Percentiles rank a stretch among this genome's conserved stretches.
phyloP scores from a whole-genome alignment of 2,113 vertebrate species.

The Vicugna pacos region DNA sequence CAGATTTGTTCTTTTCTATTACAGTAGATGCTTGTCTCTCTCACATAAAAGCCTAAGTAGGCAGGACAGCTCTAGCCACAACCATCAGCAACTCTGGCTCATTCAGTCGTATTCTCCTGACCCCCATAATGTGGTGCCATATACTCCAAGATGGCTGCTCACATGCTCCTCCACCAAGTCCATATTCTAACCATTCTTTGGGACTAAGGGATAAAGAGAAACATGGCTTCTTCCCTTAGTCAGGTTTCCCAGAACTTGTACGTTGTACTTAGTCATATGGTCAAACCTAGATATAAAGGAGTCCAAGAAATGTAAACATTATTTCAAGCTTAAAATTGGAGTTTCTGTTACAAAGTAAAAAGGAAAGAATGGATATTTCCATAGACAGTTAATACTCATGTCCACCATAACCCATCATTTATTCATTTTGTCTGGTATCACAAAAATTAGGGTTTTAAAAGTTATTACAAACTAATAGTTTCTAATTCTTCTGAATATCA shows the following conservation, averaged over 20 bases:
- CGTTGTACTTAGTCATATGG: not conserved
- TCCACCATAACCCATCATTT: not conserved
- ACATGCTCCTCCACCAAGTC: not conserved
- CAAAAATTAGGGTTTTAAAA: not conserved
- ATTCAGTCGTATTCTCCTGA: not conserved
- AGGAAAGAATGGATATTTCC: not conserved
- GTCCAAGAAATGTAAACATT: not conserved
- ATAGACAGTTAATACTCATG: not conserved
- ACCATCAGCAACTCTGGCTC: accelerated
- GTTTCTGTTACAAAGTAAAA: slow-evolving; percentile 1
- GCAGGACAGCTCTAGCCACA: not conserved
- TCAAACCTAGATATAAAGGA: not conserved
- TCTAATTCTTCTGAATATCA: not conserved
- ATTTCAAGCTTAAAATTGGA: not conserved
- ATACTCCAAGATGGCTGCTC: not conserved
- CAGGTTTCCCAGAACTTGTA: not conserved
- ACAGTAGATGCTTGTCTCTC: not conserved
- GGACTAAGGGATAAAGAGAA: not conserved
- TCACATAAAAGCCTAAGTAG: not conserved
- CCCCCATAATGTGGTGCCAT: accelerated
- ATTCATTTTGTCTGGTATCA: not conserved
- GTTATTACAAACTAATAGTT: not conserved
- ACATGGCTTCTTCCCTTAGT: not conserved
- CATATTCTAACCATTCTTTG: not conserved
- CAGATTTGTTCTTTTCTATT: no score